Base-by-base conservation (phyloP, 2,888 invertebrate species). In the Phasia obesa region DNA sequence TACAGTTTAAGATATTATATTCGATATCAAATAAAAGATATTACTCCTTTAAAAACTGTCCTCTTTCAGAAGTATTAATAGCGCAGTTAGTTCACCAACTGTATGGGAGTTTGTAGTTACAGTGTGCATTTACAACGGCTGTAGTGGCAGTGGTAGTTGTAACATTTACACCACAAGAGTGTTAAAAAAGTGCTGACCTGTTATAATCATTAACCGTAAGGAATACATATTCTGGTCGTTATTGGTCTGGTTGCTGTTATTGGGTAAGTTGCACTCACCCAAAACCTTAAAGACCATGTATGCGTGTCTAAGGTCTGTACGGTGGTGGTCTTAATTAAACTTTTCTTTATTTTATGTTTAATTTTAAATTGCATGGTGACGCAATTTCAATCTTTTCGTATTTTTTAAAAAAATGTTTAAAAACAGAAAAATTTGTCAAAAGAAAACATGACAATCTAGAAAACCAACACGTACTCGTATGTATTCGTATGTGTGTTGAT, bases 171-270 rank as follows among this genome's bases (percentile, higher is more conserved):
- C 69, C 49, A 67, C 67, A 47, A 51, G 21, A 67, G 79, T 79
- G 83, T 57, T 75, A 79, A 79, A 47, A 83, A 83, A 73, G 65
- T 79, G 83, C 83, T 83, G 83, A 83, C 79, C 83, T 83, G 83
- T 76, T 76, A 79, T 67, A 80, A 80, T 80, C 73, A 80, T 80
- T 80, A 80, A 67, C 73, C 79, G 67, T 73, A 80, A 65, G 73
- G 49, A 60, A 53, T 73, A n/a, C n/a, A n/a, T n/a, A 23, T 35
- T 44, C 71, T 51, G 42, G 73, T 53, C 60, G 31, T 64, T 51
- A n/a, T 7, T 5, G 17, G 4, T 60, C 42, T 23, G 47, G 13
- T 53, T 27, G 47, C 47, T 47, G 27, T 31, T 31, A 27, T 42
- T 59, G 69, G 31, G 59, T 51, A 55, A 42, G 71, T 25, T 79